Evolutionary conservation across 2,888 invertebrate species (phyloP).

Genomic region (Hyppa rectilinea): DNA sequence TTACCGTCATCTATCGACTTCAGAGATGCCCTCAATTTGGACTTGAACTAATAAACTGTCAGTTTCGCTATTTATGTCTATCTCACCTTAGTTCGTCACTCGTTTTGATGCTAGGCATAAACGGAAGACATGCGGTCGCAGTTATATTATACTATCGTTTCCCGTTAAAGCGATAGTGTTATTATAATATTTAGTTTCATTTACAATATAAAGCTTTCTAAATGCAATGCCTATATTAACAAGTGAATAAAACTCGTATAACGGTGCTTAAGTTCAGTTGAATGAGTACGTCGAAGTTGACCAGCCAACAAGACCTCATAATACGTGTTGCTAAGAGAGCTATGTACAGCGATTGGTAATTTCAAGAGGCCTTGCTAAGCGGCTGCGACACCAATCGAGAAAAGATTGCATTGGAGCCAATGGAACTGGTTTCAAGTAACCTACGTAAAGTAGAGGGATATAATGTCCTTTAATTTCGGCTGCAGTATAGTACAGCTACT

Average conservation of each 20-base stretch:
- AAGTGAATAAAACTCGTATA: slow-evolving; percentile 60
- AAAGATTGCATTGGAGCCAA: slow-evolving; percentile 63
- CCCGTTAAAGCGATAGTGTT: neutral
- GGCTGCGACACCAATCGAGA: slow-evolving; percentile 57
- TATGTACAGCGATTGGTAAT: slow-evolving; percentile 29
- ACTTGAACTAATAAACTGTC: slow-evolving; percentile 36
- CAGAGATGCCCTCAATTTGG: slow-evolving; percentile 67
- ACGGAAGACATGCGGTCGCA: neutral
- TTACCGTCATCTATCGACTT: slow-evolving; percentile 71
- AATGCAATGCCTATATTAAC: slow-evolving; percentile 42
- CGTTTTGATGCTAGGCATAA: neutral
- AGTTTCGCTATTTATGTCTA: slow-evolving; percentile 11
- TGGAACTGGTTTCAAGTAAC: slow-evolving; percentile 64
- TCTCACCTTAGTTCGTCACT: neutral
- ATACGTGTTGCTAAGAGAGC: slow-evolving; percentile 39
- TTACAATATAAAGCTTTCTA: slow-evolving; percentile 37
- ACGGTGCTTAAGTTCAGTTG: slow-evolving; percentile 64
- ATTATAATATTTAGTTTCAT: slow-evolving; percentile 2
- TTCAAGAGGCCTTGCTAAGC: slow-evolving; percentile 56
- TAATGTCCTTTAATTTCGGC: slow-evolving; percentile 24
- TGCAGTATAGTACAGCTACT: neutral
- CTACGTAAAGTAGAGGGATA: slow-evolving; percentile 30
- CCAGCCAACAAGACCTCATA: slow-evolving; percentile 51
- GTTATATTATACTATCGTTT: neutral
- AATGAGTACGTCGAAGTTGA: slow-evolving; percentile 49